Evolutionary conservation across 2,797 vertebrate genomes (phyloP).

Genomic region (Tympanoctomys barrerae): DNA sequence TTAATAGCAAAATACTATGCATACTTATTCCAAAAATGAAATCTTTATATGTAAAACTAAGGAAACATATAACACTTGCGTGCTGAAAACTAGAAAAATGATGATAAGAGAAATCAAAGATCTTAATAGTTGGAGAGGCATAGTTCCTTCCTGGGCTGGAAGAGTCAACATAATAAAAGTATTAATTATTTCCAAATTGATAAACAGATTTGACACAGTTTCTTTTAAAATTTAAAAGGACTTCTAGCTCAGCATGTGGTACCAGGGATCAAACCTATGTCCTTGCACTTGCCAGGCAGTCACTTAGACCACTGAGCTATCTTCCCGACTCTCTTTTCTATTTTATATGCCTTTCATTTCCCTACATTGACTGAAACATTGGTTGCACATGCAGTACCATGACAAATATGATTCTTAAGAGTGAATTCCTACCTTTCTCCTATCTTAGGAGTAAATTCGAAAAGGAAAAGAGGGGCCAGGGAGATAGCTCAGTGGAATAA

Average conservation of each 20-base stretch:
- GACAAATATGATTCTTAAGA: background rate
- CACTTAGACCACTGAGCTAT: too few species aligned
- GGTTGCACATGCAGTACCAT: background rate
- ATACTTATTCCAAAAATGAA: background rate
- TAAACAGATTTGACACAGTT: background rate
- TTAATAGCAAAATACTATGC: constrained; percentile 7
- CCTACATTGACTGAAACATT: background rate
- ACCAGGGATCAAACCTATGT: too few species aligned
- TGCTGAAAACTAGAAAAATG: constrained; percentile 12
- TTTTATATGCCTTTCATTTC: background rate
- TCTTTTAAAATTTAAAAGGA: background rate
- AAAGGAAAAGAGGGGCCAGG: too few species aligned
- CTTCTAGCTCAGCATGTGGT: too few species aligned
- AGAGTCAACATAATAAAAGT: background rate
- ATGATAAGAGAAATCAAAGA: background rate
- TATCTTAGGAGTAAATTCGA: background rate
- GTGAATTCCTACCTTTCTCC: background rate
- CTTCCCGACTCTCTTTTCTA: background rate
- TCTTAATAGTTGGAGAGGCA: background rate
- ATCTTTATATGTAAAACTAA: background rate
- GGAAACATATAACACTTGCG: background rate
- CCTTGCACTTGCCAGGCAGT: too few species aligned
- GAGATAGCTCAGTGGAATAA: too few species aligned
- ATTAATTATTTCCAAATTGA: background rate
- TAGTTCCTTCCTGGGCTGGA: background rate